Conservation (phyloP, 1,140 invertebrate species). For the Stegodyphus mimosarum region DNA sequence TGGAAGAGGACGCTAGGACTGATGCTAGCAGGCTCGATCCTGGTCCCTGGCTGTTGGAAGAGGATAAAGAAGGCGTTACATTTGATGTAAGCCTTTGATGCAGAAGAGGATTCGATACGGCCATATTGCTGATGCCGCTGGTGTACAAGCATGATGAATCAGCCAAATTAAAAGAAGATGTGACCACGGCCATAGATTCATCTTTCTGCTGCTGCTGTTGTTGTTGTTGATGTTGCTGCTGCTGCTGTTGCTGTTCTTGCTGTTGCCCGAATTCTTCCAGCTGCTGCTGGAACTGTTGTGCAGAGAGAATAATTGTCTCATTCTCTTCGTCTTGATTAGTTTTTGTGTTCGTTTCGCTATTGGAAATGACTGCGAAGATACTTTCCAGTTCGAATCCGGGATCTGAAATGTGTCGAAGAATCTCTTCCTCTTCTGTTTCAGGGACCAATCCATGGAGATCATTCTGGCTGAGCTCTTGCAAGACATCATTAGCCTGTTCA, state of each 20-base stretch:
- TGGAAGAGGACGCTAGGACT: background rate
- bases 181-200: background rate
- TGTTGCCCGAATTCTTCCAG: conserved; percentile 27
- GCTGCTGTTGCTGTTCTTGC: conserved; percentile 24
- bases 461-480: conserved; percentile 74
- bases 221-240: background rate
- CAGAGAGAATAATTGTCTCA: conserved; percentile 15
- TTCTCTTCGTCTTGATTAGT: conserved; percentile 6
- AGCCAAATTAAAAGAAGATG: conserved; percentile 10
- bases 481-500: conserved; percentile 61
- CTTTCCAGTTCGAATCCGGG: conserved; percentile 74
- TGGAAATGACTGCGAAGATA: conserved; percentile 67
- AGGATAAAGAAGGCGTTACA: background rate
- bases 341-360: background rate
- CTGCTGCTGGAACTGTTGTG: conserved; percentile 25
- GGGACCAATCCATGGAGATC: conserved; percentile 73
- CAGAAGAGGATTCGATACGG: conserved; percentile 31
- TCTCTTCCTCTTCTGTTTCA: conserved; percentile 75
- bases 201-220: conserved; percentile 9
- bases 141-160: conserved; percentile 29
- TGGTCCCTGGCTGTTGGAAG: background rate
- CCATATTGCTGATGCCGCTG: conserved; percentile 16
- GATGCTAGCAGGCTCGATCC: conserved; percentile 3
- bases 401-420: conserved; percentile 78
- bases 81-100: conserved; percentile 28